Base-by-base conservation (phyloP, 2,888 invertebrate species). In the Kuschelorhynchus macadamiae region DNA sequence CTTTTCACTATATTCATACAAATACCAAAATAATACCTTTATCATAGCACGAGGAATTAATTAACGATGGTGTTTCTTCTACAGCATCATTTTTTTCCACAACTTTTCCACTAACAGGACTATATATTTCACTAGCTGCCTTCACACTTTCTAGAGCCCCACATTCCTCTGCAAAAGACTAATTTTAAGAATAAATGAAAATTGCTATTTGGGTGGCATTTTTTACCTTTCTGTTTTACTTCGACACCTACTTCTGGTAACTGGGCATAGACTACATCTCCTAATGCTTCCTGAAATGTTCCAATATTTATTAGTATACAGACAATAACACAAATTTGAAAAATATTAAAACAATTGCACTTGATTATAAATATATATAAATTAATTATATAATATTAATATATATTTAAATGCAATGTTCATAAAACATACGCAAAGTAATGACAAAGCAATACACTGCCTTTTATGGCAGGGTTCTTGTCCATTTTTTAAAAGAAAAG, bases 141-240 rank as follows among this genome's bases (percentile, higher is more conserved):
- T 99, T 99, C 0, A 99, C 98, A 85, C 97, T 97, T 86, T 99
- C 99, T 74, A 99, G 83, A 0, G 97, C 97, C 9, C 98, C 98
- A 80, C 95, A 96, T 85, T 97, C 97, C 76, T 94, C 96, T 92
- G 53, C 56, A 74, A 73, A 70, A 65, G 21, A 64, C 64, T 69
- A 69, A 69, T 69, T 69, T 69, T 69, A 69, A 69, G 69, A 69
- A 78, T 67, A 70, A 59, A 57, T 50, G 49, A 47, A 8, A n/a
- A 47, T n/a, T 32, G 11, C 20, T n/a, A 5, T 7, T 17, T 42
- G 30, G 8, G 44, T 2, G 67, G 69, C 69, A 42, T 59, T 57
- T 70, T 59, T 67, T 70, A 91, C 92, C 91, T 77, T 92, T 89
- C 77, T 92, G 90, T 47, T 85, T 85, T 2, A 93, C 83, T 42